These are phyloP conservation scores for Taurulus bubalis DNA, from an alignment of 2,113 vertebrate species.

Conservation along the genomic window DNA sequence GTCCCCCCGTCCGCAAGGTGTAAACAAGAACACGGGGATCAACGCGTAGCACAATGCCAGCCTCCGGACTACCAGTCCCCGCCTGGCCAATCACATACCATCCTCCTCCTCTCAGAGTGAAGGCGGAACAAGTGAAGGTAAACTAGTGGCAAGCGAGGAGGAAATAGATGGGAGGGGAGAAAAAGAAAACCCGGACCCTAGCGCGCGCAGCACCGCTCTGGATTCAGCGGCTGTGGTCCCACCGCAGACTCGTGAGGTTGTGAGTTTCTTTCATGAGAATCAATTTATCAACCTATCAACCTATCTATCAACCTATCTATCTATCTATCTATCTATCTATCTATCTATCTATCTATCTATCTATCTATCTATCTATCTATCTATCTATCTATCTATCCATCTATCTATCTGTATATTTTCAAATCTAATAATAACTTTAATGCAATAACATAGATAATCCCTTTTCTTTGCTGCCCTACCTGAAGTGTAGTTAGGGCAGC, in stretches of 20 bases:
- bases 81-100: constrained; percentile 81
- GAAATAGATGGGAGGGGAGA: constrained; percentile 70
- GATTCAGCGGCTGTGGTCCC: constrained; percentile 26
- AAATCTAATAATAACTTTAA: background rate
- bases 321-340: constrained; percentile 48
- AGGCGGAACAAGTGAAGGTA: constrained; percentile 76
- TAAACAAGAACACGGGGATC: constrained; percentile 81
- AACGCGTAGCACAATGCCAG: constrained; percentile 70
- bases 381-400: constrained; percentile 51
- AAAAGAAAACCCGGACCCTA: constrained; percentile 76
- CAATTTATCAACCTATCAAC: constrained; percentile 49
- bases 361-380: constrained; percentile 48
- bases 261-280: background rate
- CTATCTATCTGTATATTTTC: constrained; percentile 4
- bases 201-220: constrained; percentile 19
- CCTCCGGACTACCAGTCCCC: constrained; percentile 76
- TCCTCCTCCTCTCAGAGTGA: constrained; percentile 72
- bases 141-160: constrained; percentile 62
- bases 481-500: background rate
- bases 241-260: background rate
- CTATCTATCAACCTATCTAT: no score
- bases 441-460: background rate
- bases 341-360: constrained; percentile 45
- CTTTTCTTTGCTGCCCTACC: background rate
- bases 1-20: constrained; percentile 73